These are phyloP conservation scores for Euphydryas editha DNA, from an alignment of 2,888 invertebrate species.

Conservation along the genomic window DNA sequence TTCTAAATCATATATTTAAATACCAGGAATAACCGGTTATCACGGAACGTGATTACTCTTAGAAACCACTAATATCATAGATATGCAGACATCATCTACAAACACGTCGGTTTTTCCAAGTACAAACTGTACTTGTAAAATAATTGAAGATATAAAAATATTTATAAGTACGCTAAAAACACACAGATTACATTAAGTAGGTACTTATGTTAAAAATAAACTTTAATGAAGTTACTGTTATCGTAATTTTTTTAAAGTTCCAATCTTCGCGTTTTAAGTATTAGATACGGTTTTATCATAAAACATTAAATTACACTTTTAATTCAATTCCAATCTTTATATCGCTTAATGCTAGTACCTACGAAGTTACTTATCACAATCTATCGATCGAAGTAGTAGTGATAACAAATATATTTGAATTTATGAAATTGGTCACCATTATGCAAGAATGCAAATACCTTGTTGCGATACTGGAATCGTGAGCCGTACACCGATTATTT, in stretches of 20 bases:
- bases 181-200: slow-evolving; percentile 4
- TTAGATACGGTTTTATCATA: slow-evolving; percentile 26
- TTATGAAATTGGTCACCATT: slow-evolving; percentile 16
- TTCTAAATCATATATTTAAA: not conserved
- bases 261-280: slow-evolving; percentile 11
- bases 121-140: not conserved
- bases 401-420: slow-evolving; percentile 31
- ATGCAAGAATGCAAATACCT: slow-evolving; percentile 39
- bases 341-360: slow-evolving; percentile 11
- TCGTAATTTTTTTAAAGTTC: slow-evolving; percentile 14
- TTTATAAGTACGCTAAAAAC: slow-evolving; percentile 5
- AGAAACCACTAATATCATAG: slow-evolving; percentile 11
- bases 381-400: slow-evolving; percentile 33
- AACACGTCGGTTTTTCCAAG: not conserved
- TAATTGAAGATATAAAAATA: not conserved
- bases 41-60: not conserved
- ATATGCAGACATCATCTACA: not conserved
- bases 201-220: slow-evolving; percentile 9
- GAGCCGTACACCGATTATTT: slow-evolving; percentile 52
- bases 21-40: slow-evolving; percentile 7
- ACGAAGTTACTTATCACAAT: slow-evolving; percentile 7
- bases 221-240: slow-evolving; percentile 16
- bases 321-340: not conserved
- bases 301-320: slow-evolving; percentile 13
- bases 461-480: slow-evolving; percentile 41